Evolutionary conservation across 1,140 invertebrate genomes (phyloP).

Genomic region (Prorops nasuta): DNA sequence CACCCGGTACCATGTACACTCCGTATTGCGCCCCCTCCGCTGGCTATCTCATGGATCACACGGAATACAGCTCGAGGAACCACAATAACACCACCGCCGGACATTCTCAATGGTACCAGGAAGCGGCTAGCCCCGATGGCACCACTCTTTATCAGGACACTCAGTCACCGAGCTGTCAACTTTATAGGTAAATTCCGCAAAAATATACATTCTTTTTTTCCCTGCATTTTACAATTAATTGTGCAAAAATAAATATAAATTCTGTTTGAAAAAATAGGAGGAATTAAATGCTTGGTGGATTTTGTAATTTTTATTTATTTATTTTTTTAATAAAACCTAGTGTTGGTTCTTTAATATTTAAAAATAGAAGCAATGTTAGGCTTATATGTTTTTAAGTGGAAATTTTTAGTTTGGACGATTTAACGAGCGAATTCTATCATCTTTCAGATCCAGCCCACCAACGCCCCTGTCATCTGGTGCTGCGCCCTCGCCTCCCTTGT

Average conservation of each 20-base stretch:
- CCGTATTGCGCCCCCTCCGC: constrained; percentile 55
- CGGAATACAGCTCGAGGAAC: constrained; percentile 49
- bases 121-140: constrained; percentile 48
- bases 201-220: constrained; percentile 3
- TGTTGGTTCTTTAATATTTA: too few relatives aligned
- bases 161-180: constrained; percentile 50
- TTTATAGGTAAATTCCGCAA: constrained; percentile 46
- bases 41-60: constrained; percentile 55
- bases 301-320: too few relatives aligned
- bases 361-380: too few relatives aligned
- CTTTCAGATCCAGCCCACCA: constrained; percentile 51
- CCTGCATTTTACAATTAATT: neutral
- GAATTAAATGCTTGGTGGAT: too few relatives aligned
- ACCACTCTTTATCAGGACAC: constrained; percentile 52
- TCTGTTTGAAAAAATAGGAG: too few relatives aligned
- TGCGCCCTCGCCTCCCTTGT: constrained; percentile 49
- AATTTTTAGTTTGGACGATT: too few relatives aligned
- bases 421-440: too few relatives aligned
- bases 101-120: constrained; percentile 51
- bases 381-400: too few relatives aligned
- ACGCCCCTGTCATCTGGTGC: constrained; percentile 48
- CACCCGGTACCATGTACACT: constrained; percentile 57
- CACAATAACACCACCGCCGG: constrained; percentile 29
- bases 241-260: neutral
- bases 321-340: too few relatives aligned